A percentile compares a stretch with the other conserved stretches of the same genome.
phyloP scores from a whole-genome alignment of 1,140 invertebrate species.

The Mizuhopecten yessoensis region DNA sequence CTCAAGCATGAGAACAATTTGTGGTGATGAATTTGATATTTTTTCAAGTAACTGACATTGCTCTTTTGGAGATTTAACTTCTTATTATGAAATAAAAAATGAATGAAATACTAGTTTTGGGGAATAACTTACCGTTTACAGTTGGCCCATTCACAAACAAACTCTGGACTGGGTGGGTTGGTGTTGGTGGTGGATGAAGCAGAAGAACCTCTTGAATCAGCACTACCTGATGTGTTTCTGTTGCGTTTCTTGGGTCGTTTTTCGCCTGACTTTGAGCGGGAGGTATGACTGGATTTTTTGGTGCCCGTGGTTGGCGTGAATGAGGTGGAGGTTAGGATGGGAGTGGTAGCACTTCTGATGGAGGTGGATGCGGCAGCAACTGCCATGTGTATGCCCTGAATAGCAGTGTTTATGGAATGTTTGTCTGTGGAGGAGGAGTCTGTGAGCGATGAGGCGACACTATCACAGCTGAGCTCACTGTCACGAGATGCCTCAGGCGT shows the following conservation, averaged over 20 bases:
- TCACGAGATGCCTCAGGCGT: slow-evolving; percentile 73
- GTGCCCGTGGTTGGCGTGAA: slow-evolving; percentile 49
- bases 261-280: slow-evolving; percentile 47
- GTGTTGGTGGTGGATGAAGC: slow-evolving; percentile 59
- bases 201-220: slow-evolving; percentile 66
- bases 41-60: too few species aligned
- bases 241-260: slow-evolving; percentile 71
- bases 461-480: slow-evolving; percentile 77
- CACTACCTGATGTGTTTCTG: slow-evolving; percentile 67
- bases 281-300: slow-evolving; percentile 48
- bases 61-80: too few species aligned
- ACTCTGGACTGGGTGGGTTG: slow-evolving; percentile 67
- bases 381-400: slow-evolving; percentile 59
- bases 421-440: slow-evolving; percentile 69
- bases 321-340: slow-evolving; percentile 42
- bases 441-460: slow-evolving; percentile 72
- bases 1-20: not conserved
- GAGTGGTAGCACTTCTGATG: slow-evolving; percentile 50
- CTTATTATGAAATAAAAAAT: not conserved
- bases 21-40: too few species aligned
- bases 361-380: not conserved
- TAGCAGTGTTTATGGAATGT: slow-evolving; percentile 70
- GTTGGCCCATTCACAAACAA: slow-evolving; percentile 82
- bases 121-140: slow-evolving; percentile 78
- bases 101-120: not conserved